Evolutionary conservation across 2,888 invertebrate genomes (phyloP).

Genomic region (Nomada flava): DNA sequence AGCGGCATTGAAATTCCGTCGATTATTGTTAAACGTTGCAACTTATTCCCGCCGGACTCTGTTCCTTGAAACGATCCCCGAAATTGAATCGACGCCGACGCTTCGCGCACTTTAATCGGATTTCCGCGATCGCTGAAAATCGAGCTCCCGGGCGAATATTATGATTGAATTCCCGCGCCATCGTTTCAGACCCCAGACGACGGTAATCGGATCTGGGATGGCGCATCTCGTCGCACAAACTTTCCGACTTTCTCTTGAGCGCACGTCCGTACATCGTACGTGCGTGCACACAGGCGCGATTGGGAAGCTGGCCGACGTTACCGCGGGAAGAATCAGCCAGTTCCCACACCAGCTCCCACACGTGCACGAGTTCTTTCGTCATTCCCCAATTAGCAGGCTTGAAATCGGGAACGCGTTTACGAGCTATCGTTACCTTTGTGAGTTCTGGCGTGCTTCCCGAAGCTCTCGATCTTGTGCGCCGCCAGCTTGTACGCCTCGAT

Average conservation of each 20-base stretch:
- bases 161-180: not conserved
- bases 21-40: not conserved
- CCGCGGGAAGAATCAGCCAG: not conserved
- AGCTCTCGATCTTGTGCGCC: conserved; percentile 91
- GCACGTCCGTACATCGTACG: not conserved
- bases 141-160: not conserved
- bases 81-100: conserved; percentile 12
- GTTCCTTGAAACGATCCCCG: not conserved
- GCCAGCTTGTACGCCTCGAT: conserved; percentile 95
- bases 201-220: conserved; percentile 37
- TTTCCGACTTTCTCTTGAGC: conserved; percentile 48
- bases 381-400: not conserved
- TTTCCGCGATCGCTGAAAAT: conserved; percentile 1
- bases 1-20: not conserved
- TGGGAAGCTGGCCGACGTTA: no score
- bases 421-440: conserved; percentile 70
- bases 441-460: conserved; percentile 83
- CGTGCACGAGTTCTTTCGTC: not conserved
- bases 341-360: conserved; percentile 3
- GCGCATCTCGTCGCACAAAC: conserved; percentile 21
- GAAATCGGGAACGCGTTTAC: not conserved
- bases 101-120: not conserved
- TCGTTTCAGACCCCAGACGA: not conserved
- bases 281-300: not conserved
- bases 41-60: not conserved